phyloP scores from a whole-genome alignment of 2,888 invertebrate genomes.

The Malachius bipustulatus region DNA sequence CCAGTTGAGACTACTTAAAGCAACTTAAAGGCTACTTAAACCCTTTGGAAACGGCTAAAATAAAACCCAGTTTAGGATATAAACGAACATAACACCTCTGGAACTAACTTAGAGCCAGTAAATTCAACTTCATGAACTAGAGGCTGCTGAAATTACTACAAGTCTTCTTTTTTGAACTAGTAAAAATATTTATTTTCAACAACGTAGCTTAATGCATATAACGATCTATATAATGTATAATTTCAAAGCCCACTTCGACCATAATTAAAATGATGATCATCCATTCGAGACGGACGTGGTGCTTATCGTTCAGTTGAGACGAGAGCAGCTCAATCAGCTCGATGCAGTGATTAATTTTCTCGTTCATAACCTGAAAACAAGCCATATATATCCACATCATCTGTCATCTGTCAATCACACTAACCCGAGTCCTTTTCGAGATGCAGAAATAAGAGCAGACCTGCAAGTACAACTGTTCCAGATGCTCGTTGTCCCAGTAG shows the following conservation, averaged over 20 bases:
- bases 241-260: constrained; percentile 85
- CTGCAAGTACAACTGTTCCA: constrained; percentile 74
- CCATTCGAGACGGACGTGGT: constrained; percentile 90
- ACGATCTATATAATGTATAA: constrained; percentile 61
- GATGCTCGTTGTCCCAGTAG: constrained; percentile 91
- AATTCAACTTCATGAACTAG: too few relatives aligned
- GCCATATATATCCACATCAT: constrained; percentile 6
- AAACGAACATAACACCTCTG: too few relatives aligned
- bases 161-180: too few relatives aligned
- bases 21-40: too few relatives aligned
- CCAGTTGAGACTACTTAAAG: too few relatives aligned
- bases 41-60: too few relatives aligned
- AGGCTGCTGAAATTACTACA: too few relatives aligned
- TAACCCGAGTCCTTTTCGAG: constrained; percentile 67
- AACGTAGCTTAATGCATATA: constrained; percentile 35
- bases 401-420: constrained; percentile 9
- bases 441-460: constrained; percentile 78
- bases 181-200: too few relatives aligned
- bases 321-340: constrained; percentile 83
- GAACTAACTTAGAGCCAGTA: too few relatives aligned
- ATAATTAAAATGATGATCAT: constrained; percentile 94
- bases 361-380: constrained; percentile 74
- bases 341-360: constrained; percentile 87
- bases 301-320: constrained; percentile 81
- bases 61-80: too few relatives aligned